These are phyloP conservation scores for Oscarella lobularis DNA, from an alignment of 37 sponge, comb jelly and placozoan genomes.

Conservation along the genomic window DNA sequence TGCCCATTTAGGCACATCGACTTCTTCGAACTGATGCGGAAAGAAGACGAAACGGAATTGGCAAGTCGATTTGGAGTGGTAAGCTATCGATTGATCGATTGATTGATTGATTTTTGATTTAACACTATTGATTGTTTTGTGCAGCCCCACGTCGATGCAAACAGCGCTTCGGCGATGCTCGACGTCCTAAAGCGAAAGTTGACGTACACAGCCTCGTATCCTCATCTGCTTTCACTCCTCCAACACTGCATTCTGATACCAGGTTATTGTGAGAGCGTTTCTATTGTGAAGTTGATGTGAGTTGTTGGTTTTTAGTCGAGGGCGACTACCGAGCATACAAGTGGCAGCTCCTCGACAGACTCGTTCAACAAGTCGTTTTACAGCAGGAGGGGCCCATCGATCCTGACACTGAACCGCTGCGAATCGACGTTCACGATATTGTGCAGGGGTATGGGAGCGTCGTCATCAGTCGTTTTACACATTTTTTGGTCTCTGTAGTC, in stretches of 20 bases:
- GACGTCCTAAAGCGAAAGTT: constrained; percentile 37
- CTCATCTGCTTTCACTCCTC: constrained; percentile 41
- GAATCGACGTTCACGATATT: constrained; percentile 41
- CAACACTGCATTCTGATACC: constrained; percentile 57
- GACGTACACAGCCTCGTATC: constrained; percentile 32
- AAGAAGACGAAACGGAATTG: constrained; percentile 62
- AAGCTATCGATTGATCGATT: constrained; percentile 6
- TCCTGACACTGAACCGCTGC: constrained; percentile 36
- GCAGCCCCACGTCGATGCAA: constrained; percentile 31
- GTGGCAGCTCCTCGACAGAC: constrained; percentile 48
- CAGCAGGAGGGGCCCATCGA: constrained; percentile 57
- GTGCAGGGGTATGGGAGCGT: constrained; percentile 5
- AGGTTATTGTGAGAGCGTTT: not conserved
- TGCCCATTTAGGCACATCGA: constrained; percentile 41
- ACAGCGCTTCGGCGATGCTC: constrained; percentile 30
- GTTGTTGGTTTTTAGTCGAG: not conserved
- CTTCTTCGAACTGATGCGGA: constrained; percentile 50
- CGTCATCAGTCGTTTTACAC: constrained; percentile 4
- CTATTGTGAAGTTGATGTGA: not conserved
- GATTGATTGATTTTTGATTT: too few relatives aligned
- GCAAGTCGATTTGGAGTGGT: constrained; percentile 44
- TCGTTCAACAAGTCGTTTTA: constrained; percentile 67
- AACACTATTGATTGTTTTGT: too few relatives aligned
- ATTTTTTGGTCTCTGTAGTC: not conserved
- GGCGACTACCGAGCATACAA: constrained; percentile 31